Evolutionary conservation across 2,888 invertebrate species (phyloP).

Genomic region (Silvanus unidentatus): DNA sequence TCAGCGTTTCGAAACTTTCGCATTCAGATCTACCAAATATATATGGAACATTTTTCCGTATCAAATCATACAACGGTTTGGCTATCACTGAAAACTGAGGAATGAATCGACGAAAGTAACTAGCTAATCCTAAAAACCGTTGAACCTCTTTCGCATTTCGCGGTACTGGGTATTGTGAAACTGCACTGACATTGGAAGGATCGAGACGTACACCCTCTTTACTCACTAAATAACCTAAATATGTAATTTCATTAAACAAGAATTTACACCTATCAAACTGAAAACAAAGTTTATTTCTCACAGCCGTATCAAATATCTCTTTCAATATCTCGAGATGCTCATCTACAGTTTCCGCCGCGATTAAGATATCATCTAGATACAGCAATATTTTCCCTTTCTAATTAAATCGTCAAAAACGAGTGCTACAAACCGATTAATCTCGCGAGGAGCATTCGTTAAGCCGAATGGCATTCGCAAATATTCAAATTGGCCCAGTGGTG

Average conservation of each 20-base stretch:
- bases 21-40: not conserved
- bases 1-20: not conserved
- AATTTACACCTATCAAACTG: conserved; percentile 27
- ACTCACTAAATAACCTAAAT: conserved; percentile 1
- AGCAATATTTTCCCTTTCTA: conserved; percentile 14
- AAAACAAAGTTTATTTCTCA: conserved; percentile 17
- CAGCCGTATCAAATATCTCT: conserved; percentile 14
- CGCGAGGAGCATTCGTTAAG: conserved; percentile 18
- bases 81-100: conserved; percentile 16
- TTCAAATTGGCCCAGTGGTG: conserved; percentile 29
- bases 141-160: conserved; percentile 9
- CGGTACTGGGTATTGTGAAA: conserved; percentile 15
- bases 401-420: conserved; percentile 16
- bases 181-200: conserved; percentile 8
- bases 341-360: conserved; percentile 18
- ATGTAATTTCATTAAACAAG: conserved; percentile 13
- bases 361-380: conserved; percentile 23
- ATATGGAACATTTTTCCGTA: conserved; percentile 9
- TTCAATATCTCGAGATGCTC: conserved; percentile 17
- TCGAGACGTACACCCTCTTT: conserved; percentile 5
- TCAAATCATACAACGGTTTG: conserved; percentile 17
- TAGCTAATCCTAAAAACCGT: conserved; percentile 19
- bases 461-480: conserved; percentile 33
- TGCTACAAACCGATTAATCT: conserved; percentile 13
- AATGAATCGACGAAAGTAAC: conserved; percentile 23